These are phyloP conservation scores for Stratiomys singularior DNA, from an alignment of 2,888 invertebrate genomes.

Conservation along the genomic window DNA sequence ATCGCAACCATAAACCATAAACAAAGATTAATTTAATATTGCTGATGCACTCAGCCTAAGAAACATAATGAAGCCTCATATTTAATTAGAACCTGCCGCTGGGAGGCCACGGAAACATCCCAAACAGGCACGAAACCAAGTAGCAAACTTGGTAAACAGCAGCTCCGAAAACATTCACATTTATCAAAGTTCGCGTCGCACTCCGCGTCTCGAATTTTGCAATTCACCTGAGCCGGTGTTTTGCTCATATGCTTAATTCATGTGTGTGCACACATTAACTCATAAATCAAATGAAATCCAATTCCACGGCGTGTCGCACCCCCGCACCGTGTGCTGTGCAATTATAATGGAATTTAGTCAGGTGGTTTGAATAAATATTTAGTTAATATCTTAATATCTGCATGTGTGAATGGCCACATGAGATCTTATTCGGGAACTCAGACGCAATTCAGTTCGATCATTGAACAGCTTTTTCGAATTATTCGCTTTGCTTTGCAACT, in stretches of 20 bases:
- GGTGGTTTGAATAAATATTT: conserved; percentile 17
- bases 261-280: not conserved
- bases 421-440: not conserved
- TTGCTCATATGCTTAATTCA: not conserved
- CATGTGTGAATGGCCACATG: not conserved
- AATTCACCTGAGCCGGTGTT: conserved; percentile 12
- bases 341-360: conserved; percentile 26
- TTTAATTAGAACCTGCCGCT: too few relatives aligned
- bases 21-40: too few relatives aligned
- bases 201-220: not conserved
- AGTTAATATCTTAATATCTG: conserved; percentile 13
- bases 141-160: not conserved
- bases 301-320: not conserved
- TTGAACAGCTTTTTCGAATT: not conserved
- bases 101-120: too few relatives aligned
- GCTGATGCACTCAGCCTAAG: too few relatives aligned
- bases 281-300: not conserved
- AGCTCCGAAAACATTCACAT: not conserved
- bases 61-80: too few relatives aligned
- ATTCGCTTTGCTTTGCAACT: too few relatives aligned
- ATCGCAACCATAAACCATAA: too few relatives aligned
- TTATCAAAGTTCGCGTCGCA: not conserved
- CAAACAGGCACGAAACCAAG: not conserved
- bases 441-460: too few relatives aligned
- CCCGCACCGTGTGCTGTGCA: not conserved